Conservation (phyloP, 2,113 vertebrate genomes). For the Protomyctophum bolini region DNA sequence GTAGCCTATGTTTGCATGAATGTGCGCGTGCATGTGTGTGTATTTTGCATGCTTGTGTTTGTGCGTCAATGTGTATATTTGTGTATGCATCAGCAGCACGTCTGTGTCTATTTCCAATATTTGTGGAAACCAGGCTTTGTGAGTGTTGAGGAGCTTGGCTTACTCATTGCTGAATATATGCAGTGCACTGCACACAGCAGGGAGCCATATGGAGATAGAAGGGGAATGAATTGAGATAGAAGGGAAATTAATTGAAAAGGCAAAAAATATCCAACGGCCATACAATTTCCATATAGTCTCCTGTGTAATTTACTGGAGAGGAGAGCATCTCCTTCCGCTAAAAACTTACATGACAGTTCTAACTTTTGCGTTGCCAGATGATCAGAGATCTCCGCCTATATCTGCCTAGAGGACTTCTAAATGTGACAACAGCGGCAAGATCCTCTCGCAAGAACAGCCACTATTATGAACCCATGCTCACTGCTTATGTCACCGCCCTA, state of each 20-base stretch:
- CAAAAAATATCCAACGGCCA: neutral
- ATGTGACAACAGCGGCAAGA: no score
- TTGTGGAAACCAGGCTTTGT: slow-evolving; percentile 42
- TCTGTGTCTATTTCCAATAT: slow-evolving; percentile 14
- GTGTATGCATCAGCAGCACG: neutral
- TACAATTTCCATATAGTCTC: no score
- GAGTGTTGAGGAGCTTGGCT: slow-evolving; percentile 31
- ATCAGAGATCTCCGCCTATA: no score
- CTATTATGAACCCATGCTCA: no score
- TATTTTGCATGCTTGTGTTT: neutral
- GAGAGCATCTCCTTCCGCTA: no score
- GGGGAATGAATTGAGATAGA: neutral
- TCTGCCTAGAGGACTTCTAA: no score
- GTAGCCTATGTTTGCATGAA: neutral
- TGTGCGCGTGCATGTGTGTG: slow-evolving; percentile 1
- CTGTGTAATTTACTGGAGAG: no score
- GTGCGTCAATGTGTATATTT: neutral
- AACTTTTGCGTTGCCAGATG: no score
- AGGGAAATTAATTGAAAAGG: neutral
- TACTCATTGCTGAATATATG: slow-evolving; percentile 20
- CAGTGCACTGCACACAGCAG: neutral
- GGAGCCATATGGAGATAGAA: slow-evolving; percentile 20
- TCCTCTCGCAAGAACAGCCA: no score
- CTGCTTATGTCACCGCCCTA: no score
- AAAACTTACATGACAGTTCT: no score